Percentiles rank a stretch among this genome's conserved stretches.
These are phyloP conservation scores for Lacerta bilineata DNA, from an alignment of 2,797 vertebrate genomes.

Conservation along the genomic window DNA sequence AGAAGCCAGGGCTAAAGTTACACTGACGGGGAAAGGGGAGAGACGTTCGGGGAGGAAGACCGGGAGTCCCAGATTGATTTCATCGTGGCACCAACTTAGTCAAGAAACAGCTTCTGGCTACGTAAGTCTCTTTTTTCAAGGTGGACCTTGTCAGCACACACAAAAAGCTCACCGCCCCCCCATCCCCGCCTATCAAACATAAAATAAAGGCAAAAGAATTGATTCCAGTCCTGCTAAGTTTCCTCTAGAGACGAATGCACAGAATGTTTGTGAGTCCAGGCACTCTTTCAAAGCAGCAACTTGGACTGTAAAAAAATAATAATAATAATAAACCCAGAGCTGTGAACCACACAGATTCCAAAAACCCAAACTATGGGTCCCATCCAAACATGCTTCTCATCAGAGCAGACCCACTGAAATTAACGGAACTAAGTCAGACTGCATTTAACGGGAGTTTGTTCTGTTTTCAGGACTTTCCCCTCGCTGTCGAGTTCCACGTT, in stretches of 20 bases:
- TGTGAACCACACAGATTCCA: too few species aligned
- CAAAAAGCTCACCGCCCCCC: not conserved
- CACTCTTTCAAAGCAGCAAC: not conserved
- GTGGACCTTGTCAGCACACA: not conserved
- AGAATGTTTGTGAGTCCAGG: constrained; percentile 34
- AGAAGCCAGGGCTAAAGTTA: rapidly evolving
- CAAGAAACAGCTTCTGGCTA: not conserved
- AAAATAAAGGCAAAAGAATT: constrained; percentile 36
- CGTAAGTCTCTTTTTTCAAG: constrained; percentile 4
- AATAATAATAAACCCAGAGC: not conserved
- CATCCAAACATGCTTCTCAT: too few species aligned
- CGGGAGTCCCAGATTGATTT: rapidly evolving
- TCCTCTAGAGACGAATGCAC: constrained; percentile 51
- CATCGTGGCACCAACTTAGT: not conserved
- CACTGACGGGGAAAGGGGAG: too few species aligned
- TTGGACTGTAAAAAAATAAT: not conserved
- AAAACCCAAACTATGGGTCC: too few species aligned
- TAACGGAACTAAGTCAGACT: too few species aligned
- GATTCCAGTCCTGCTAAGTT: constrained; percentile 35
- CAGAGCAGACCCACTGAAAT: too few species aligned
- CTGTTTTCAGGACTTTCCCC: too few species aligned
- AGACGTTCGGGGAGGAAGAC: not conserved
- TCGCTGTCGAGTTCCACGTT: too few species aligned
- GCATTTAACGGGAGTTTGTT: too few species aligned
- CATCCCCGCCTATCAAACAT: too few species aligned